Evolutionary conservation across 2,888 invertebrate genomes (phyloP).

Genomic region (Apodemia hepburni): DNA sequence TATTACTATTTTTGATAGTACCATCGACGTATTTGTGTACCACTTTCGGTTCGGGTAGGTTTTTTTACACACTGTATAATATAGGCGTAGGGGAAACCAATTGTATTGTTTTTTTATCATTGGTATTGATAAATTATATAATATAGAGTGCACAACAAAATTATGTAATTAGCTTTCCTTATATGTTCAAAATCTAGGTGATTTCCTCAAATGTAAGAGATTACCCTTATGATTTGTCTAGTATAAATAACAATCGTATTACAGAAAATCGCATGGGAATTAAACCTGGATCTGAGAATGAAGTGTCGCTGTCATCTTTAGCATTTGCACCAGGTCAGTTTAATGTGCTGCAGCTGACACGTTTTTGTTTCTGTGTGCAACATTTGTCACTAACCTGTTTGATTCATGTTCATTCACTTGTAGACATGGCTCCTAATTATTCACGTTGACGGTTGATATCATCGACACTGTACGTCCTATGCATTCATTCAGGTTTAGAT

Average conservation of each 20-base stretch:
- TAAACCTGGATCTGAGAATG: constrained; percentile 75
- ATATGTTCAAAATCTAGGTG: neutral
- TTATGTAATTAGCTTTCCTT: too few relatives aligned
- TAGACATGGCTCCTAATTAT: constrained; percentile 15
- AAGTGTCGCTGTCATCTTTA: constrained; percentile 77
- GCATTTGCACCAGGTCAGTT: constrained; percentile 79
- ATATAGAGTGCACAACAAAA: too few relatives aligned
- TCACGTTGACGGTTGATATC: constrained; percentile 19
- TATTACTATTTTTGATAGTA: too few relatives aligned
- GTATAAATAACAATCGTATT: constrained; percentile 52
- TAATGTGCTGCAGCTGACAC: constrained; percentile 70
- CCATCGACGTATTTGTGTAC: too few relatives aligned
- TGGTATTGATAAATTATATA: too few relatives aligned
- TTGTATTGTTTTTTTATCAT: too few relatives aligned
- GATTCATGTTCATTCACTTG: constrained; percentile 29
- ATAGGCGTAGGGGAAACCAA: too few relatives aligned
- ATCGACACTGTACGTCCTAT: constrained; percentile 16
- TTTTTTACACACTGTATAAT: too few relatives aligned
- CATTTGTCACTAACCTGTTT: constrained; percentile 73
- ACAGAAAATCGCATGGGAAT: constrained; percentile 78
- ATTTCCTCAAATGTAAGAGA: constrained; percentile 1
- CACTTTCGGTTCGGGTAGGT: too few relatives aligned
- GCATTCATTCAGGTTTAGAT: constrained; percentile 20
- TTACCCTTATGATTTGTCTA: constrained; percentile 2
- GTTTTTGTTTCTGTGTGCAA: constrained; percentile 68